phyloP scores from a whole-genome alignment of 2,113 vertebrate genomes.

The Condylura cristata region DNA sequence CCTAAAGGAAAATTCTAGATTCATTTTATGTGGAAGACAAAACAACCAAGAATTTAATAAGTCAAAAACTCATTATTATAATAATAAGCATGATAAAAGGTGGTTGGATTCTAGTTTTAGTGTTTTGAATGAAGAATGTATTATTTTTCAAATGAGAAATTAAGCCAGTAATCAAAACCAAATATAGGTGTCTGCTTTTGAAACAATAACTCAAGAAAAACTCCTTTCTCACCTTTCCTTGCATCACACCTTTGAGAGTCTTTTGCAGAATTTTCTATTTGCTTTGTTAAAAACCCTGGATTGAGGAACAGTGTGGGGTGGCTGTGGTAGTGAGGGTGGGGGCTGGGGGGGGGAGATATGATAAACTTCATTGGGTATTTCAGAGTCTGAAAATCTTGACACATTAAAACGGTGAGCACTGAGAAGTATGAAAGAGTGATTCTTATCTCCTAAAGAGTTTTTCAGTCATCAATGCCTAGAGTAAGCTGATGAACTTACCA shows the following conservation, averaged over 20 bases:
- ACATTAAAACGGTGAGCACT: constrained; percentile 62
- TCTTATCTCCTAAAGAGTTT: constrained; percentile 84
- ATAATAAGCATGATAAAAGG: constrained; percentile 17
- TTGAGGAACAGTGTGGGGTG: not conserved
- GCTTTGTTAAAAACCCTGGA: not conserved
- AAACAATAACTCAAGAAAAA: constrained; percentile 80
- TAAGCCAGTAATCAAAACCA: constrained; percentile 81
- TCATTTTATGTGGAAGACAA: constrained; percentile 20
- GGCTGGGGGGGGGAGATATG: not conserved
- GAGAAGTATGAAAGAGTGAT: constrained; percentile 75
- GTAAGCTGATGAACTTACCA: constrained; percentile 71
- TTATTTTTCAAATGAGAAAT: constrained; percentile 67
- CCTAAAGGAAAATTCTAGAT: constrained; percentile 61
- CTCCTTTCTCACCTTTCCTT: not conserved
- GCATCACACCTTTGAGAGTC: constrained; percentile 20
- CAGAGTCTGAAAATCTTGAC: constrained; percentile 34
- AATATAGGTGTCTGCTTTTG: constrained; percentile 71
- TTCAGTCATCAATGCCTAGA: constrained; percentile 79
- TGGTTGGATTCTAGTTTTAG: constrained; percentile 9
- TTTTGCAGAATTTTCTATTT: not conserved
- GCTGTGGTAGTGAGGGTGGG: not conserved
- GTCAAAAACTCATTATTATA: constrained; percentile 44
- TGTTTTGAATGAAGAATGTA: constrained; percentile 20
- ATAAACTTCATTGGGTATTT: constrained; percentile 48
- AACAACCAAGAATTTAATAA: not conserved